Evolutionary conservation across 2,113 vertebrate species (phyloP).

Genomic region (Ageneiosus marmoratus): DNA sequence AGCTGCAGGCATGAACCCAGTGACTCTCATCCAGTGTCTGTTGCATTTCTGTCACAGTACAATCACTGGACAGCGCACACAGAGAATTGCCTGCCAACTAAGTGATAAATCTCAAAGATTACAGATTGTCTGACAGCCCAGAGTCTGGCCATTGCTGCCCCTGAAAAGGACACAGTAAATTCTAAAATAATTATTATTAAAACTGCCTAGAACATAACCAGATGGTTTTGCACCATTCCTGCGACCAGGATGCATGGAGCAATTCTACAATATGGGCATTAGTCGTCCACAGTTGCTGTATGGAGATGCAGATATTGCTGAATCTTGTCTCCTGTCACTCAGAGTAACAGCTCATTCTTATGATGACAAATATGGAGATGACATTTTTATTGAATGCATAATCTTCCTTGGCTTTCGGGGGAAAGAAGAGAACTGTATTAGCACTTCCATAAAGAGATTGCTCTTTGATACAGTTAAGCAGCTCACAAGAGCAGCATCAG

Average conservation of each 20-base stretch:
- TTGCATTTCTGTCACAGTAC: conserved; percentile 11
- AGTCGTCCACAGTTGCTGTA: background rate
- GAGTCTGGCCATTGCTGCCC: background rate
- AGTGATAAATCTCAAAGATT: conserved; percentile 33
- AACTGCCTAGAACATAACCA: conserved; percentile 22
- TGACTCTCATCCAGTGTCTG: conserved; percentile 38
- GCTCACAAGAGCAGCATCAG: conserved; percentile 22
- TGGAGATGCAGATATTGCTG: background rate
- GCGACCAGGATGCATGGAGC: background rate
- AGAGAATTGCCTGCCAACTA: conserved; percentile 23
- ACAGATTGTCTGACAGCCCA: conserved; percentile 20
- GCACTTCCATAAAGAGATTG: conserved; percentile 7
- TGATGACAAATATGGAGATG: conserved; percentile 30
- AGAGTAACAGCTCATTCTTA: conserved; percentile 34
- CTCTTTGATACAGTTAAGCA: background rate
- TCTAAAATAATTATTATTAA: conserved; percentile 1
- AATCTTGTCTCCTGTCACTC: conserved; percentile 22
- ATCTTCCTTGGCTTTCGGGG: conserved; percentile 10
- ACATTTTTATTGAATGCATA: conserved; percentile 47
- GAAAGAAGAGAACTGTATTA: conserved; percentile 19
- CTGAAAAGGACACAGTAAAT: background rate
- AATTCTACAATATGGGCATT: background rate
- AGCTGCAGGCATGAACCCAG: conserved; percentile 44
- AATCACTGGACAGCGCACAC: conserved; percentile 32
- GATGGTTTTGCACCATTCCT: background rate